Evolutionary conservation across 2,888 invertebrate species (phyloP), one percentile per base, ranked within the genome.

Genomic region (Caradrina clavipalpis): DNA sequence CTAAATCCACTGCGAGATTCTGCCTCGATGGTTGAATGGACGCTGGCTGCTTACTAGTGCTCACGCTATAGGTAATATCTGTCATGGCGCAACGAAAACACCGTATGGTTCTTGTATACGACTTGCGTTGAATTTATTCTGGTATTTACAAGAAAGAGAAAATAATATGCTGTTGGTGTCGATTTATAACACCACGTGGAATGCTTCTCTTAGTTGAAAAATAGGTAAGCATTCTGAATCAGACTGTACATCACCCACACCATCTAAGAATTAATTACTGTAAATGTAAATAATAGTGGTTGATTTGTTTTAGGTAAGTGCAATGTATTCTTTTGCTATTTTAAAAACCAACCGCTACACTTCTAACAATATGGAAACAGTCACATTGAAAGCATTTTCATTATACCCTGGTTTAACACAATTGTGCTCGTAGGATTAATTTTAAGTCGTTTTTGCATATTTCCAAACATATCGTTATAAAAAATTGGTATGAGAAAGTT

Each of bases 31-130:
- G 57, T 35, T 73, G 53, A 60, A 56, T 60, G 31, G 35, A 59
- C 49, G 21, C 19, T 17, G 7, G 45, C 49, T 53, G 42, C n/a
- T n/a, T n/a, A n/a, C n/a, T n/a, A n/a, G n/a, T n/a, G n/a, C 53
- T 73, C 8, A 13, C 19, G 35, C n/a, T 49, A 10, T 60, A 35
- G 42, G 22, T 63, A 78, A 72, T 64, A 62, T 60, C 39, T 60
- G 39, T 66, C 54, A 60, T 10, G 39, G 13, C 15, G 26, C 17
- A 58, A 35, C 56, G 13, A 62, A 69, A 58, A 69, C 39, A 49
- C 19, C 56, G n/a, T 67, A 57, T 60, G 56, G 49, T 57, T 63
- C 31, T 63, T 63, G 53, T 57, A 72, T 17, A 63, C 21, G n/a
- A 39, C 15, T 31, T 35, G n/a, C 17, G 3, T 31, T 11, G 42